Conservation (phyloP, 2,113 vertebrate genomes). For the Pomatostomus ruficeps region DNA sequence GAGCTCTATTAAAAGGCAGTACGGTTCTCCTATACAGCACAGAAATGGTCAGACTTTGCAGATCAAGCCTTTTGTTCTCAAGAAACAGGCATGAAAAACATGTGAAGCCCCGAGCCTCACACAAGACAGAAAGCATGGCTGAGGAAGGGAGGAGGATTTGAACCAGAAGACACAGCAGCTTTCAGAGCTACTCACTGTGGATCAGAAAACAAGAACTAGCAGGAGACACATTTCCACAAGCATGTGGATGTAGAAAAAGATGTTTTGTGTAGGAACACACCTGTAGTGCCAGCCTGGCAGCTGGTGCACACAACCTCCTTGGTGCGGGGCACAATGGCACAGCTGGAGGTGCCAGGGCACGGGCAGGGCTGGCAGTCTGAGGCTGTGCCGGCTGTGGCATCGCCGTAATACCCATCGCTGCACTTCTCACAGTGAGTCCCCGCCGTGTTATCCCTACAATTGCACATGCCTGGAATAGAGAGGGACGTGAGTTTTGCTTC, state of each 20-base stretch:
- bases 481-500: background rate
- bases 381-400: constrained; percentile 77
- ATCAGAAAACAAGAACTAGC: background rate
- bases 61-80: background rate
- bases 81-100: background rate
- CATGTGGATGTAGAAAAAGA: accelerated
- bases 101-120: background rate
- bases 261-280: constrained; percentile 52
- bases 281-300: constrained; percentile 90
- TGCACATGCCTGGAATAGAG: constrained; percentile 76
- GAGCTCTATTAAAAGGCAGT: background rate
- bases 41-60: background rate
- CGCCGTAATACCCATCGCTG: constrained; percentile 88
- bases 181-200: background rate
- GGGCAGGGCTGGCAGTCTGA: constrained; percentile 87
- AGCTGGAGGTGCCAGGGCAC: constrained; percentile 84
- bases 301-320: constrained; percentile 94
- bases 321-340: constrained; percentile 85
- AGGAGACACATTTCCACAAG: background rate
- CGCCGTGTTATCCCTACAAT: constrained; percentile 86
- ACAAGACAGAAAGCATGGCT: background rate
- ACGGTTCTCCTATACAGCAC: accelerated
- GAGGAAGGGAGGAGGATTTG: background rate
- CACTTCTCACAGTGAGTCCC: constrained; percentile 92
- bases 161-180: background rate